Base-by-base conservation (phyloP, 1,140 invertebrate genomes). In the Myzus persicae region DNA sequence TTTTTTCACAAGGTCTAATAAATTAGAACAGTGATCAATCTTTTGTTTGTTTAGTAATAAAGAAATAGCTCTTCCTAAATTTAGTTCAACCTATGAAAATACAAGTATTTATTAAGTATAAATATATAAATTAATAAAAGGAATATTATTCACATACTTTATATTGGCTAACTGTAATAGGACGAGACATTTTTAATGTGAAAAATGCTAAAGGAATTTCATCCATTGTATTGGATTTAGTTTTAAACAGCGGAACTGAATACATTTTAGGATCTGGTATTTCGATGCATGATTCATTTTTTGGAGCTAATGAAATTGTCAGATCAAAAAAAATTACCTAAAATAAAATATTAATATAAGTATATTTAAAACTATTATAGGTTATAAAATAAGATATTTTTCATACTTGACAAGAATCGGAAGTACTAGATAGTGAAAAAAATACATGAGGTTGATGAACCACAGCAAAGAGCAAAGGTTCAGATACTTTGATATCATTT, bases 141-240 rank as follows among this genome's bases (percentile, higher is more conserved):
- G 11, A 44, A 91, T 31, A 38, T 31, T 20, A 31, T 48, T 54
- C 40, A n/a, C 44, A 40, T 84, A 93, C 91, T 93, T 93, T 93
- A 85, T 85, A 84, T 85, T 93, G 91, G 42, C 81, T 36, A 26
- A 84, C 22, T 76, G 81, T 85, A 85, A 42, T 26, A 4, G 91
- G 91, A 22, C 81, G 36, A 40, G 81, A 82, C 7, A 93, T 93
- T 93, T 93, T 93, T 40, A 93, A 93, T 93, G 91, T 93, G 11
- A 85, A 93, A 84, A 93, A 85, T 40, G 91, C 91, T 85, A 51
- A 40, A 93, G 91, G 91, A 93, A 93, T 93, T 54, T 93, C 91
- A 84, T 93, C 91, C 38, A 40, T 51, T 22, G 46, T 85, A 54
- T 93, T 93, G 11, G 48, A 85, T 54, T 93, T 93, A 6, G 91